Percentiles rank a stretch among this genome's conserved stretches.
These are phyloP conservation scores for Actinia tenebrosa DNA, from an alignment of 64 coral and sea anemone genomes.

Conservation along the genomic window DNA sequence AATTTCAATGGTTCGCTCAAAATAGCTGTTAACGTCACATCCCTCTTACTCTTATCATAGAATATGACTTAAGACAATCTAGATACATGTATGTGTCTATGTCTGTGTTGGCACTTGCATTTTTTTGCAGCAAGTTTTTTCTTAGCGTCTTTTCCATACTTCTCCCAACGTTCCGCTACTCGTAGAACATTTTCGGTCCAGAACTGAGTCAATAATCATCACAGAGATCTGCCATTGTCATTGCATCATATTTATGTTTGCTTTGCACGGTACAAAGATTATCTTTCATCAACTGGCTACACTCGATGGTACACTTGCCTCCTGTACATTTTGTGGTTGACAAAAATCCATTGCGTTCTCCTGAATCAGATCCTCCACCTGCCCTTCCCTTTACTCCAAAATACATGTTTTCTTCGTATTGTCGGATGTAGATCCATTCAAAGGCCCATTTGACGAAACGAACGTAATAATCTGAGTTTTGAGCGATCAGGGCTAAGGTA, in stretches of 20 bases:
- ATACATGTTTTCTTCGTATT: constrained; percentile 7
- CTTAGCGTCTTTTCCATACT: not conserved
- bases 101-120: too few species aligned
- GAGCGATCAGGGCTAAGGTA: not conserved
- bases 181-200: not conserved
- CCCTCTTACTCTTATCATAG: too few species aligned
- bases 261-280: not conserved
- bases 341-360: not conserved
- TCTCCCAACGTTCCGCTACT: not conserved
- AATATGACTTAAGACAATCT: too few species aligned
- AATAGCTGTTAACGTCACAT: too few species aligned
- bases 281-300: not conserved
- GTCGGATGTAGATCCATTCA: not conserved
- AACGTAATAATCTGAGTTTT: not conserved
- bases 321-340: not conserved
- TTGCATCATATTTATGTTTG: not conserved
- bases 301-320: not conserved
- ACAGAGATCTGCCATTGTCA: not conserved
- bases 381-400: not conserved
- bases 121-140: not conserved
- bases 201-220: not conserved
- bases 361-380: not conserved
- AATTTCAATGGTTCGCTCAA: too few species aligned
- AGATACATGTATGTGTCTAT: too few species aligned
- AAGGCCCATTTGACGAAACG: constrained; percentile 1